Percentiles rank a stretch among this genome's conserved stretches.
These are phyloP conservation scores for Tetropium fuscum DNA, from an alignment of 2,888 invertebrate species.

Conservation along the genomic window DNA sequence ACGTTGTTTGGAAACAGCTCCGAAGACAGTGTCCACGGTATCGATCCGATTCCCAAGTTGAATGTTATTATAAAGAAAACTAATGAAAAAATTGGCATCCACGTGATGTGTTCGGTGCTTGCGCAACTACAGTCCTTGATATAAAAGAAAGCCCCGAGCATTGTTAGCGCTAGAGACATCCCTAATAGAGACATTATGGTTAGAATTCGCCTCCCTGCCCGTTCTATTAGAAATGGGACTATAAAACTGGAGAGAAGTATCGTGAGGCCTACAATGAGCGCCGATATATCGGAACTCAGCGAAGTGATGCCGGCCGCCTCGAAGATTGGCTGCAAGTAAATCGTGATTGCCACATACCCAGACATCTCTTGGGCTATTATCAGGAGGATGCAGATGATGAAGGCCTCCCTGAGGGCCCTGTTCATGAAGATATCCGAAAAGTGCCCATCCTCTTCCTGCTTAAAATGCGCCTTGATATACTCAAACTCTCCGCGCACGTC, in stretches of 20 bases:
- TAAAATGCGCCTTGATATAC: constrained; percentile 61
- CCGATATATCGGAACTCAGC: constrained; percentile 73
- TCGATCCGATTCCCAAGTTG: constrained; percentile 75
- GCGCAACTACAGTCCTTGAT: constrained; percentile 70
- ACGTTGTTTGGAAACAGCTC: constrained; percentile 85
- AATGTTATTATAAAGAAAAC: constrained; percentile 77
- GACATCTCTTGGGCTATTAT: constrained; percentile 85
- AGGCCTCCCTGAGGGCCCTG: constrained; percentile 78
- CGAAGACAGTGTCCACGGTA: constrained; percentile 83
- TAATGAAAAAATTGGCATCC: constrained; percentile 79
- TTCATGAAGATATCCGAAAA: constrained; percentile 73
- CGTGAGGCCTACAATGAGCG: constrained; percentile 81
- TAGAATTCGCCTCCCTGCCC: constrained; percentile 78
- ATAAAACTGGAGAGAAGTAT: constrained; percentile 79
- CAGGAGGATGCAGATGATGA: constrained; percentile 78
- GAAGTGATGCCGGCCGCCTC: constrained; percentile 72
- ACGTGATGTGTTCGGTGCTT: constrained; percentile 66
- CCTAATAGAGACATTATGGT: constrained; percentile 77
- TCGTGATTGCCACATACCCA: constrained; percentile 62
- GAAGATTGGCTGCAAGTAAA: constrained; percentile 74
- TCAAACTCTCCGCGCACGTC: constrained; percentile 66
- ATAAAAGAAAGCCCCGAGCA: constrained; percentile 66
- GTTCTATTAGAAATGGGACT: constrained; percentile 82
- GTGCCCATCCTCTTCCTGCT: constrained; percentile 66
- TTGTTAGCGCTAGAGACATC: constrained; percentile 72